phyloP scores from a whole-genome alignment of 92 coral and sea anemone genomes.

The Muricea muricata region DNA sequence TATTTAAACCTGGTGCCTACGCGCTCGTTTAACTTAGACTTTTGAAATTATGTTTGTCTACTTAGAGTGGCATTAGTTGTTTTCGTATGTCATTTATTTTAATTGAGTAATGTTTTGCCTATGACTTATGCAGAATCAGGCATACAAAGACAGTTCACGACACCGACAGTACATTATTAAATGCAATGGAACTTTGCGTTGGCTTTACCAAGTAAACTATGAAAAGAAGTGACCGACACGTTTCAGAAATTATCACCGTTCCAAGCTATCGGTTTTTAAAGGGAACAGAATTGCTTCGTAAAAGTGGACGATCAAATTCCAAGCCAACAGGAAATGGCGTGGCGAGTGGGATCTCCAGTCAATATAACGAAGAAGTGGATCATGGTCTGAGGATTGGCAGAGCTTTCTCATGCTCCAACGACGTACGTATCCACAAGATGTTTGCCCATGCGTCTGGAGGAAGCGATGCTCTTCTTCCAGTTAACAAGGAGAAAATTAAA shows the following conservation, averaged over 20 bases:
- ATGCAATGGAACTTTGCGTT: neutral
- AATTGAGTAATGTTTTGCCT: neutral
- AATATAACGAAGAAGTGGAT: neutral
- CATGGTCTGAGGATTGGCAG: neutral
- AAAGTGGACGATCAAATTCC: neutral
- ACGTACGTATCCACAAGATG: neutral
- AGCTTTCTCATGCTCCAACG: neutral
- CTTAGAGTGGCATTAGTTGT: neutral
- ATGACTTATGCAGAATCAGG: neutral
- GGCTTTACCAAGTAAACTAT: neutral
- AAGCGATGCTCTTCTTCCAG: neutral
- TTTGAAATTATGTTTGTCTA: neutral
- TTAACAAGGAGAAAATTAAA: slow-evolving; percentile 25
- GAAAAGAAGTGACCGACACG: neutral
- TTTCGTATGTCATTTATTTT: slow-evolving; percentile 1
- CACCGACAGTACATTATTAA: neutral
- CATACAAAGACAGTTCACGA: neutral
- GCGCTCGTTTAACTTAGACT: neutral
- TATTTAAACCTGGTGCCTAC: no score
- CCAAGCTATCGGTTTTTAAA: neutral
- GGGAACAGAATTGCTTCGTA: neutral
- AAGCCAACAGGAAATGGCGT: neutral
- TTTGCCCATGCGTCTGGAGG: neutral
- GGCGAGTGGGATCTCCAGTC: neutral
- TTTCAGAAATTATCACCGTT: neutral